A percentile compares a stretch with the other conserved stretches of the same genome.
phyloP scores from a whole-genome alignment of 1,140 invertebrate genomes.

The Tetramorium alpestre region DNA sequence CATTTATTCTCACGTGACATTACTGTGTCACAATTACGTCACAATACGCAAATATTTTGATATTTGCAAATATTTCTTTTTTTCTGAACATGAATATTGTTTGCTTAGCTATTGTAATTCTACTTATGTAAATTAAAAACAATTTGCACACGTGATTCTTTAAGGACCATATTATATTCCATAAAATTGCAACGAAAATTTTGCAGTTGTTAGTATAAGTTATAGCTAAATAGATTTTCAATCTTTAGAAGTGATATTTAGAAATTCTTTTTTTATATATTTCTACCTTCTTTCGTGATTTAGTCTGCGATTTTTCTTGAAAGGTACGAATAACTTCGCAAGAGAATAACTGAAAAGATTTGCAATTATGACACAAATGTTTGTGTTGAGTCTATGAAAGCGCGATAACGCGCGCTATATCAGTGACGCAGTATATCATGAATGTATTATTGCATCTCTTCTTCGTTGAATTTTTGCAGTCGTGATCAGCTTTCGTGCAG shows the following conservation, averaged over 20 bases:
- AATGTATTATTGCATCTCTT: slow-evolving; percentile 22
- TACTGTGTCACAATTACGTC: not conserved
- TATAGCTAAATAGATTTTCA: not conserved
- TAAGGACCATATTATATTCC: not conserved
- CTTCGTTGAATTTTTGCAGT: not conserved
- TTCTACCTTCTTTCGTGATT: not conserved
- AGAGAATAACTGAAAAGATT: not conserved
- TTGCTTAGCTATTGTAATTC: not conserved
- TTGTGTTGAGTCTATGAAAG: slow-evolving; percentile 61
- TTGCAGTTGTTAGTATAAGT: not conserved
- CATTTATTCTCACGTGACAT: not conserved
- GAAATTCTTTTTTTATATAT: not conserved
- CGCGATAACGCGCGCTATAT: slow-evolving; percentile 55
- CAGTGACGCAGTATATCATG: slow-evolving; percentile 43
- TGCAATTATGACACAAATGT: slow-evolving; percentile 1
- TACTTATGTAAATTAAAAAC: not conserved
- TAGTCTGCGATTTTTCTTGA: not conserved
- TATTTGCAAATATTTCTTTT: slow-evolving; percentile 1
- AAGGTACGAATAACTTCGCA: not conserved
- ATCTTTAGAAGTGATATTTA: not conserved
- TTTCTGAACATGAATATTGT: not conserved
- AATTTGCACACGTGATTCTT: not conserved
- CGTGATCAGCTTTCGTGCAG: not conserved
- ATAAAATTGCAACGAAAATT: not conserved
- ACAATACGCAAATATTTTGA: not conserved